phyloP scores from a whole-genome alignment of 2,113 vertebrate genomes.

The Cebus imitator region DNA sequence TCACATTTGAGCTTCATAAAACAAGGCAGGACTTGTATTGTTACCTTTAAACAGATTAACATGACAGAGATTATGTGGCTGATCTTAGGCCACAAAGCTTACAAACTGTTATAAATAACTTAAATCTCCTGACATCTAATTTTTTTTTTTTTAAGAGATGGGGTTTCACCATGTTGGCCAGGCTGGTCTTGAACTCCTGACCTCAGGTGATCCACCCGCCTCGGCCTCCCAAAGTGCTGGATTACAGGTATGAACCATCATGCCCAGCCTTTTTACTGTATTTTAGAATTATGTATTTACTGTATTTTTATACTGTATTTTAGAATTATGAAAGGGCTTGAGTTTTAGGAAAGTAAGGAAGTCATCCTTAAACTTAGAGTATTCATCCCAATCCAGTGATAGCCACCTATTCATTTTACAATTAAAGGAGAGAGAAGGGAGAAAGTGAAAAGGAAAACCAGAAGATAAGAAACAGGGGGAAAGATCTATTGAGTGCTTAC shows the following conservation, averaged over 20 bases:
- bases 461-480: not conserved
- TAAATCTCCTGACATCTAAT: constrained; percentile 17
- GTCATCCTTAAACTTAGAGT: constrained; percentile 33
- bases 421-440: not conserved
- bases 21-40: not conserved
- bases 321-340: not conserved
- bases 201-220: too few relatives aligned
- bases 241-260: too few relatives aligned
- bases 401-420: not conserved
- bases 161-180: too few relatives aligned
- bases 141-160: not conserved
- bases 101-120: constrained; percentile 42
- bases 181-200: too few relatives aligned
- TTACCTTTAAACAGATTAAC: constrained; percentile 48
- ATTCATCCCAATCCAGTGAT: not conserved
- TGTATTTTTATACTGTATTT: not conserved
- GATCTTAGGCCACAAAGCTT: not conserved
- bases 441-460: not conserved
- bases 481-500: not conserved
- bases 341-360: constrained; percentile 45
- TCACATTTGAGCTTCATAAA: constrained; percentile 43
- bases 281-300: not conserved
- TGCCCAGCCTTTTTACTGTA: not conserved
- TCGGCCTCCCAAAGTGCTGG: too few relatives aligned
- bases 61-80: not conserved